These are phyloP conservation scores for Pelagia noctiluca DNA, from an alignment of 30 jellyfish, hydroid and myxozoan genomes.

Conservation along the genomic window DNA sequence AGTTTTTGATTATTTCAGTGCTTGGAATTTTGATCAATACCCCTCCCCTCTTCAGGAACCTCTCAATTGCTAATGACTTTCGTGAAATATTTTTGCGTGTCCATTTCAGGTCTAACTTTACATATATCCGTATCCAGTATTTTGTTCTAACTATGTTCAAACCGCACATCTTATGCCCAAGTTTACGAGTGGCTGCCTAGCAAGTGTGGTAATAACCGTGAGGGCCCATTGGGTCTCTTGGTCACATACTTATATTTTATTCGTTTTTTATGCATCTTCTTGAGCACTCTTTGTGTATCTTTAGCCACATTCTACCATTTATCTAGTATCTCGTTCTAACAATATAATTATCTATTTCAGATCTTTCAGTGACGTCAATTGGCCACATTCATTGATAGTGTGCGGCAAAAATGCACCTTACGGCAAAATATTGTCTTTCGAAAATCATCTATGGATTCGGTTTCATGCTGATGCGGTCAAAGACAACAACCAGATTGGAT, in stretches of 20 bases:
- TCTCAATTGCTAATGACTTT: no score
- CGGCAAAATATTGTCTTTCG: constrained; percentile 58
- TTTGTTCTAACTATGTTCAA: no score
- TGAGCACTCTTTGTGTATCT: not conserved
- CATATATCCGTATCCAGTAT: no score
- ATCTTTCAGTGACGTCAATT: constrained; percentile 44
- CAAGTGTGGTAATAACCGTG: not conserved
- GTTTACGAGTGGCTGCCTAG: not conserved
- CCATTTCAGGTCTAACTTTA: no score
- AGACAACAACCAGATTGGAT: constrained; percentile 72
- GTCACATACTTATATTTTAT: no score
- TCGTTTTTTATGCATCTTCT: not conserved
- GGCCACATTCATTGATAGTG: constrained; percentile 65
- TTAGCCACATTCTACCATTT: not conserved
- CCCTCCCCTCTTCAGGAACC: no score
- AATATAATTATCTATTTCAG: constrained; percentile 11
- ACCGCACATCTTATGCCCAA: no score
- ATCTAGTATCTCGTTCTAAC: not conserved
- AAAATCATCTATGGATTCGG: constrained; percentile 76
- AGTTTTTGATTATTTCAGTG: no score
- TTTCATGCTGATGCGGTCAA: constrained; percentile 68
- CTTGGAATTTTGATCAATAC: no score
- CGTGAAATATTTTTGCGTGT: no score
- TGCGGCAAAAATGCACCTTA: constrained; percentile 79
- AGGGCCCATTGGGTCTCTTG: not conserved